A percentile compares a stretch with the other conserved stretches of the same genome.
These are phyloP conservation scores for Ophthalmolycus amberensis DNA, from an alignment of 2,113 vertebrate species.

Conservation along the genomic window DNA sequence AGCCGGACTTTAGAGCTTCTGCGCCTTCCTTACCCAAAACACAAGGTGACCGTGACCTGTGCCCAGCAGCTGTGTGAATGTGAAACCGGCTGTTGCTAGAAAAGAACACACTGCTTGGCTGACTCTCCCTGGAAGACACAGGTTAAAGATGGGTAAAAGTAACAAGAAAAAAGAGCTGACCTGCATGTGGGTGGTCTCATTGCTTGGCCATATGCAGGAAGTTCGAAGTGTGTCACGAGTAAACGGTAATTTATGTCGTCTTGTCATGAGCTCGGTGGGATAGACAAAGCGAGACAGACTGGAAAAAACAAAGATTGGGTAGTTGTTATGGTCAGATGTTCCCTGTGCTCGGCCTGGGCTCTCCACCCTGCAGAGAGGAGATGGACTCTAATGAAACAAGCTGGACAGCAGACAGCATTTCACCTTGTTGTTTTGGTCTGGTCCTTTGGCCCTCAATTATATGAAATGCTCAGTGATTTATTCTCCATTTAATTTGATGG, in stretches of 20 bases:
- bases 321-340: constrained; percentile 61
- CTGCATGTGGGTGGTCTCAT: constrained; percentile 44
- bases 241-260: constrained; percentile 46
- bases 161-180: constrained; percentile 2
- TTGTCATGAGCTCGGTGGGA: constrained; percentile 21
- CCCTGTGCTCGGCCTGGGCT: not conserved
- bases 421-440: constrained; percentile 32
- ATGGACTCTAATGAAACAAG: constrained; percentile 40
- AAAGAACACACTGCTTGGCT: constrained; percentile 23
- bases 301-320: constrained; percentile 27
- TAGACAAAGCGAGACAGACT: constrained; percentile 3
- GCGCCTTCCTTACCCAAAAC: constrained; percentile 2
- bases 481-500: constrained; percentile 22
- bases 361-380: constrained; percentile 42
- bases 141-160: constrained; percentile 23
- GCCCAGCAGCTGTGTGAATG: constrained; percentile 37
- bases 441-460: constrained; percentile 21
- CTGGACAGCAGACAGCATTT: constrained; percentile 36
- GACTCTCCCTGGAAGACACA: constrained; percentile 32
- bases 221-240: constrained; percentile 31
- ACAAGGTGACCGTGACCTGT: not conserved
- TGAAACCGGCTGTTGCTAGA: constrained; percentile 24
- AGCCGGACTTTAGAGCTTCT: not conserved
- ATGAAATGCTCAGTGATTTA: constrained; percentile 21
- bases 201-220: constrained; percentile 38